Base-by-base conservation (phyloP, 2,888 invertebrate species). In the Ophion slaviceki region DNA sequence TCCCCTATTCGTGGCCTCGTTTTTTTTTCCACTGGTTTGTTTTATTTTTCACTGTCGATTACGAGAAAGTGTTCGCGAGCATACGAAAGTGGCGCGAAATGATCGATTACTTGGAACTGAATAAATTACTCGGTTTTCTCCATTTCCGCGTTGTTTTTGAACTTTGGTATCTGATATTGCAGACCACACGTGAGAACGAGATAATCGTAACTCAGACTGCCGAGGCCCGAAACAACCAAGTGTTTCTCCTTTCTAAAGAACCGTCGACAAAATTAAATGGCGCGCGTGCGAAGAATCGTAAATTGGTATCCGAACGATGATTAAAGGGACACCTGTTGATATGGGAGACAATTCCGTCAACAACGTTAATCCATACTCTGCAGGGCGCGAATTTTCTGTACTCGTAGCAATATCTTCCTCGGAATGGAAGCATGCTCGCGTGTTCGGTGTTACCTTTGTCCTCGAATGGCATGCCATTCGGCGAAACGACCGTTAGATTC, bases 401-500 rank as follows among this genome's bases (percentile, higher is more conserved):
- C 28, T 95, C 93, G 61, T 95, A 94, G 5, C 95, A 95, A 88
- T 95, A 95, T 14, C 95, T 94, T 0, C 96, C 96, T 36, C 94
- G 94, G 62, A 94, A 94, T 0, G 96, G 95, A 28, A 95, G 93
- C 90, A 96, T 95, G 14, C 87, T 85, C 53, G 89, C 88, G 14
- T 90, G 87, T 0, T 93, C 93, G 40, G 95, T 94, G 0, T 94
- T 94, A 0, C 94, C 94, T 24, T 92, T 92, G 11, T 94, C 89
- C 77, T 95, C 94, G 47, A 95, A 95, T 0, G 95, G 96, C 67
- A 96, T 90, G 0, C 97, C 97, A 89, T 96, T 95, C 2, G 96
- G 95, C 0, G 96, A 96, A 2, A 97, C 95, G 68, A 97, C 92
- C 0, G 96, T 96, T 24, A 97, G 91, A 91, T 97, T 97, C 79